A percentile compares a stretch with the other conserved stretches of the same genome.
Conservation (phyloP, 1,140 invertebrate genomes). For the Bombus pyrosoma region DNA sequence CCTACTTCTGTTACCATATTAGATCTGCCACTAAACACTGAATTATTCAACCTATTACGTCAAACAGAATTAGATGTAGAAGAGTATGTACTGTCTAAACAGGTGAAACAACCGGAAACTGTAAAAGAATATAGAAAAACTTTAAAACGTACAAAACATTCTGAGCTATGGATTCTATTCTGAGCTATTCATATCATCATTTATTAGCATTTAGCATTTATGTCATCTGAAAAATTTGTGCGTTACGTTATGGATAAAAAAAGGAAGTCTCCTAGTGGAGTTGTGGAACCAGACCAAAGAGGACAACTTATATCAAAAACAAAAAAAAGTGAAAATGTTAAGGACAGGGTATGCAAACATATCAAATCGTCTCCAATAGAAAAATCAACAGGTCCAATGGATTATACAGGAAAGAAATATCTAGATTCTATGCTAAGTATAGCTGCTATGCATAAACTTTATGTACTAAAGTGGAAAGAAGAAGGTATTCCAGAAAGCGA, state of each 20-base stretch:
- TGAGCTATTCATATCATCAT: too few species aligned
- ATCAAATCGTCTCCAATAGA: constrained; percentile 65
- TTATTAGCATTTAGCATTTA: too few species aligned
- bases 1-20: too few species aligned
- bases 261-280: constrained; percentile 58
- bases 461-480: constrained; percentile 63
- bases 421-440: constrained; percentile 64
- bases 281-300: constrained; percentile 60
- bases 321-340: constrained; percentile 67
- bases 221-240: constrained; percentile 69
- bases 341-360: constrained; percentile 63
- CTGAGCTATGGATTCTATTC: constrained; percentile 55
- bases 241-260: constrained; percentile 70
- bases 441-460: constrained; percentile 67
- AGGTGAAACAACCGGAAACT: too few species aligned
- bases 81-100: too few species aligned
- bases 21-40: too few species aligned
- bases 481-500: constrained; percentile 60
- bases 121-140: constrained; percentile 38
- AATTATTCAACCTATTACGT: too few species aligned
- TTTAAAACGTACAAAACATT: constrained; percentile 62
- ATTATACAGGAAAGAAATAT: constrained; percentile 55
- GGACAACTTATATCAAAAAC: constrained; percentile 62
- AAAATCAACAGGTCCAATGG: constrained; percentile 50
- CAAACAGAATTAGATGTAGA: not conserved